These are phyloP conservation scores for Nycteola revayana DNA, from an alignment of 2,888 invertebrate genomes.

Conservation along the genomic window DNA sequence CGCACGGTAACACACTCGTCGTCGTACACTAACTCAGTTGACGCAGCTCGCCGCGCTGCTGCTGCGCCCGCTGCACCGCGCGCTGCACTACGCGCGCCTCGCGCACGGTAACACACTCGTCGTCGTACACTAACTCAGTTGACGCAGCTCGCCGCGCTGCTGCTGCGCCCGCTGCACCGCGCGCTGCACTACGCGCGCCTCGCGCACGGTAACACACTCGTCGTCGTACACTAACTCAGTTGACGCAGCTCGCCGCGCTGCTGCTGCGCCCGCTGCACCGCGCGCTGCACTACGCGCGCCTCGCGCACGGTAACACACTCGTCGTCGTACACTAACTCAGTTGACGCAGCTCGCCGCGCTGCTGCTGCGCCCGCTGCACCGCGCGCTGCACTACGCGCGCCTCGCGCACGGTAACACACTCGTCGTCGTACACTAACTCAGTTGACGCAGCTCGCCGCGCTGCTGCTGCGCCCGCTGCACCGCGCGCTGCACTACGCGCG, in stretches of 20 bases:
- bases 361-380: conserved; percentile 91
- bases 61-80: background rate
- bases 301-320: conserved; percentile 33
- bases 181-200: conserved; percentile 90
- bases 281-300: conserved; percentile 85
- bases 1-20: too few species aligned
- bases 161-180: conserved; percentile 92
- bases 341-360: too few species aligned
- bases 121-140: too few species aligned
- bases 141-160: conserved; percentile 88
- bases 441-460: conserved; percentile 80
- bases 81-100: conserved; percentile 39
- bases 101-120: conserved; percentile 91
- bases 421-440: conserved; percentile 60
- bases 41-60: background rate
- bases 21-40: too few species aligned
- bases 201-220: conserved; percentile 84
- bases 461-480: conserved; percentile 85
- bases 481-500: conserved; percentile 23
- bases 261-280: conserved; percentile 93
- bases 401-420: too few species aligned
- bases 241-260: conserved; percentile 89
- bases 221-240: too few species aligned
- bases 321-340: too few species aligned
- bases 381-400: conserved; percentile 92